phyloP scores from a whole-genome alignment of 2,797 vertebrate genomes.

The Hoplostethus mediterraneus region DNA sequence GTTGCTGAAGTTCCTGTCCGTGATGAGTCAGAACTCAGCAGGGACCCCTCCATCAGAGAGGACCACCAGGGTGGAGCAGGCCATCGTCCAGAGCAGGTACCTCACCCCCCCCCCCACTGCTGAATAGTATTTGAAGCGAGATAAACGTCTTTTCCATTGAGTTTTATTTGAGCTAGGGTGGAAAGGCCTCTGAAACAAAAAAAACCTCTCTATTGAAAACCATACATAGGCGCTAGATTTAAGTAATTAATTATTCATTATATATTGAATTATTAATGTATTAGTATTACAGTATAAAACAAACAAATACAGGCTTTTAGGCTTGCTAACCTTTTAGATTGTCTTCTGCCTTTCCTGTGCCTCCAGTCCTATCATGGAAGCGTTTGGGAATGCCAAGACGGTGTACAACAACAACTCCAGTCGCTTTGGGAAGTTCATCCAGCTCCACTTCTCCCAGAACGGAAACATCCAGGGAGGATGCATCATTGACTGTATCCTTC shows the following conservation, averaged over 20 bases:
- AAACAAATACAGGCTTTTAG: not conserved
- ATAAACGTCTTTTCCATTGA: too few species aligned
- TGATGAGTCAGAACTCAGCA: conserved; percentile 90
- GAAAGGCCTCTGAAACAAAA: too few species aligned
- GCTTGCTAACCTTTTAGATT: not conserved
- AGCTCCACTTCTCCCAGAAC: conserved; percentile 92
- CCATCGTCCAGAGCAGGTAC: conserved; percentile 94
- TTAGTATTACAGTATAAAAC: too few species aligned
- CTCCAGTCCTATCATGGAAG: conserved; percentile 92
- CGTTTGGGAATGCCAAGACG: conserved; percentile 94
- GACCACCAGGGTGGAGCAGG: conserved; percentile 90
- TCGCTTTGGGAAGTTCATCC: conserved; percentile 95
- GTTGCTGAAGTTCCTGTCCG: conserved; percentile 92
- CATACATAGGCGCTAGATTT: too few species aligned
- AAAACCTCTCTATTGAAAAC: too few species aligned
- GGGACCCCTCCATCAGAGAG: conserved; percentile 83
- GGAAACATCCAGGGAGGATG: conserved; percentile 93
- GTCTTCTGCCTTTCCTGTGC: conserved; percentile 31
- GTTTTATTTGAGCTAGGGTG: too few species aligned
- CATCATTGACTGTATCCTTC: conserved; percentile 94
- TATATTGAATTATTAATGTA: too few species aligned
- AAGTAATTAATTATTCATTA: too few species aligned
- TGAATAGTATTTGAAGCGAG: too few species aligned
- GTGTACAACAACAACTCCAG: conserved; percentile 97
- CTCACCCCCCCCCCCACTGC: not conserved